Conservation (phyloP, 35 echinoderm and acorn worm genomes). For the Ophiothrix spiculata region DNA sequence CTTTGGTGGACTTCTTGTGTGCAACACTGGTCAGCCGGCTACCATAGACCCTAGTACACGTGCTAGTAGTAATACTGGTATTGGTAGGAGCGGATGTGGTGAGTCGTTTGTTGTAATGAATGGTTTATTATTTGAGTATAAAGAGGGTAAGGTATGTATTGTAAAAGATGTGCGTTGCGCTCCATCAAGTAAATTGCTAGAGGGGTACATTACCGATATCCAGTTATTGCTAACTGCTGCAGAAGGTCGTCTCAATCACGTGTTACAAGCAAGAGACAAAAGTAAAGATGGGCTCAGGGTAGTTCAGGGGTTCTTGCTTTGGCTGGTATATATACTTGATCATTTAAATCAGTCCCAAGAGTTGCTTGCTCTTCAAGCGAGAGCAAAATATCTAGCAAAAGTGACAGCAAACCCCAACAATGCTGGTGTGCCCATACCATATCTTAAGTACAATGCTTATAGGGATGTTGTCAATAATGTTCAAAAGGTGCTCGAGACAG, state of each 20-base stretch:
- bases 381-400: constrained; percentile 18
- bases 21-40: not conserved
- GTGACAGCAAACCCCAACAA: not conserved
- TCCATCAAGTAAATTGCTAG: not conserved
- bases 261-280: not conserved
- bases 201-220: not conserved
- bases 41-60: no score
- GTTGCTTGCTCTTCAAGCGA: not conserved
- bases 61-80: no score
- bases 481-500: constrained; percentile 10
- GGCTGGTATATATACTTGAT: not conserved
- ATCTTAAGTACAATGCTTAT: constrained; percentile 19
- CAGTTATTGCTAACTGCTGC: constrained; percentile 1
- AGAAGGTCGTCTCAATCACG: constrained; percentile 10
- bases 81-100: no score
- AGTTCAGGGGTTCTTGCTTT: constrained; percentile 5
- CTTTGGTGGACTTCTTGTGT: not conserved
- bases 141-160: not conserved
- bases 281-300: no score
- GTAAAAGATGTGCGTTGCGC: not conserved
- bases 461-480: constrained; percentile 25
- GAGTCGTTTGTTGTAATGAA: constrained; percentile 14
- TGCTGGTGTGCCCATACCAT: constrained; percentile 15
- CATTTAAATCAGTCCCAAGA: not conserved
- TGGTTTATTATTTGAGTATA: constrained; percentile 8